Evolutionary conservation across 2,888 invertebrate genomes (phyloP), one percentile per base, ranked within the genome.

Genomic region (Coecobrya sp.): DNA sequence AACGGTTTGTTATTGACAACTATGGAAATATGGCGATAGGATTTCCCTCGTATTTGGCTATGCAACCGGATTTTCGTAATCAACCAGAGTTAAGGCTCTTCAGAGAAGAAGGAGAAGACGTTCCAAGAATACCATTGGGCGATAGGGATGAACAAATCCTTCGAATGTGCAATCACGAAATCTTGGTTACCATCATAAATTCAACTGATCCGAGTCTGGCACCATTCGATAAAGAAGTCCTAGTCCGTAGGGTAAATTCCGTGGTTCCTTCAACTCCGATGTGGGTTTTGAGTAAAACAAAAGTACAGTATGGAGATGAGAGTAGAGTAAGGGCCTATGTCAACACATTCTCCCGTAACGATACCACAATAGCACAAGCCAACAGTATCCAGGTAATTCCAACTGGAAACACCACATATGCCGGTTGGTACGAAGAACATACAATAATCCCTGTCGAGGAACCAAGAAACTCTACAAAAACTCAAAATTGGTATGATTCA

Each of bases 361-460:
- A 0, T 5, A n/a, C 5, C 2, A 49, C 3, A 4, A n/a, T n/a
- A 16, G n/a, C 42, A 0, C 86, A 70, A 27, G 52, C 49, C 8
- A 86, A 86, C 13, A n/a, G 5, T 0, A 16, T 86, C 0, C 5
- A 19, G 5, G 30, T 86, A 0, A 45, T 85, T 36, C 85, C 85
- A 0, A 30, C 70, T 3, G 70, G n/a, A 0, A 4, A 52, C 10
- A n/a, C 0, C 0, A 10, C 11, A 3, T 49, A n/a, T 49, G 16
- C 52, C 11, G 86, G 86, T 8, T 70, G 16, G 0, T 86, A 70
- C 22, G 86, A 70, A 13, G 86, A 86, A 25, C 36, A n/a, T 0
- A 52, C 86, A 0, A 11, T 52, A 0, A 16, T 86, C 19, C 86
- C 86, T 3, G 19, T 86, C 8, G 86, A 86, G 16, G 30, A 13